Evolutionary conservation across 2,797 vertebrate genomes (phyloP).

Genomic region (Liparis tanakae): DNA sequence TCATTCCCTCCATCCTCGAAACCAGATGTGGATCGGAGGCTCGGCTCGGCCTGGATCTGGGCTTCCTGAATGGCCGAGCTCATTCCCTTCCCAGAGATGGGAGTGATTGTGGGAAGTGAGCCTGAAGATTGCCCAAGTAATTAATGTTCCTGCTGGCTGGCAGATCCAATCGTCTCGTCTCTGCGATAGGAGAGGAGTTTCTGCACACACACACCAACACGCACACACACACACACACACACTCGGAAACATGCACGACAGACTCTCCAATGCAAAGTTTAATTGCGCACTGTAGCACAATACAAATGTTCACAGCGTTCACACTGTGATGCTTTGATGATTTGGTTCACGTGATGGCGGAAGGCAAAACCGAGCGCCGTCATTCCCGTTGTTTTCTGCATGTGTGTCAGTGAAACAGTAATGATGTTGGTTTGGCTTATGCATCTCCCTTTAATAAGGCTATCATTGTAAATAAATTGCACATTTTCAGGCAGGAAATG

Average conservation of each 20-base stretch:
- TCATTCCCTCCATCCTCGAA: slow-evolving; percentile 32
- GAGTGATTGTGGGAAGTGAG: slow-evolving; percentile 68
- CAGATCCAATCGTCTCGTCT: slow-evolving; percentile 73
- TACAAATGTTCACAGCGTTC: slow-evolving; percentile 54
- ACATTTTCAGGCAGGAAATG: slow-evolving; percentile 15
- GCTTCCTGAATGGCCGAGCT: slow-evolving; percentile 58
- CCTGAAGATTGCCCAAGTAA: slow-evolving; percentile 76
- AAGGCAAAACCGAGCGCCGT: slow-evolving; percentile 57
- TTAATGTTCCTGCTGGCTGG: slow-evolving; percentile 73
- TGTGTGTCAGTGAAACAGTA: slow-evolving; percentile 43
- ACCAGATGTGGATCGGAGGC: slow-evolving; percentile 49
- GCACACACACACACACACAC: slow-evolving; percentile 3
- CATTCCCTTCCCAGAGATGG: slow-evolving; percentile 62
- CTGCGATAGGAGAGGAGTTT: slow-evolving; percentile 30
- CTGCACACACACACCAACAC: slow-evolving; percentile 8
- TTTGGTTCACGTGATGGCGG: slow-evolving; percentile 56
- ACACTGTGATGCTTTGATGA: slow-evolving; percentile 65
- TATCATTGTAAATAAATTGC: slow-evolving; percentile 12
- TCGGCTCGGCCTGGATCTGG: slow-evolving; percentile 29
- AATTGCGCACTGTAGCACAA: slow-evolving; percentile 57
- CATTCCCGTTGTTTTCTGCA: slow-evolving; percentile 39
- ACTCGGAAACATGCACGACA: slow-evolving; percentile 3
- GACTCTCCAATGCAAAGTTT: slow-evolving; percentile 62
- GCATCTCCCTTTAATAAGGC: slow-evolving; percentile 35
- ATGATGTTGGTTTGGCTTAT: slow-evolving; percentile 37